Base-by-base conservation (phyloP, 2,113 vertebrate genomes). In the Channa argus region DNA sequence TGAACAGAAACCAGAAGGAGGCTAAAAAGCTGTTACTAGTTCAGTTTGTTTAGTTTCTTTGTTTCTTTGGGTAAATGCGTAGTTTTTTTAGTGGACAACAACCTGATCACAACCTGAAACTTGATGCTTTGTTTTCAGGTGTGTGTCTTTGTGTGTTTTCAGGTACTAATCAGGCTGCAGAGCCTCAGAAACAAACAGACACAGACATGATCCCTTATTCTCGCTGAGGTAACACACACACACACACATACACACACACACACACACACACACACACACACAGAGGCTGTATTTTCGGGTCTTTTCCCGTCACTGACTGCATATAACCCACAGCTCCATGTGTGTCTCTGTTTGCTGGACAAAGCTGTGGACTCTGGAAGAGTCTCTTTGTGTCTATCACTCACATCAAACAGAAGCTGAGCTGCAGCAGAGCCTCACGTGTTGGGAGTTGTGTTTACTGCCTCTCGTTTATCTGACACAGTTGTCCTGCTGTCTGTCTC, bases 311-410 rank as follows among this genome's bases (percentile, higher is more conserved):
- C 33, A 5, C 39, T 85, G 77, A 71, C 76, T 44, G 51, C 38
- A 44, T 14, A 77, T 77, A 64, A 74, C 77, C 82, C 67, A 64
- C 53, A 55, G 54, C 8, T 53, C 60, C 43, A 14, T 38, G 8
- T 65, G 58, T 72, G 69, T 59, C 50, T 66, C 54, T 39, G 38
- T 74, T 43, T 74, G 39, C 5, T 14, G 14, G 50, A 87, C 79
- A 88, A 79, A 86, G 83, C 73, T 36, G 60, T 14, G 12, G n/a
- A 37, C 76, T 85, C 88, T 85, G 54, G 88, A 90, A 88, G 56
- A 10, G 65, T 90, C 88, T 8, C 71, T 79, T 83, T 90, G 82
- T 88, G 74, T 77, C 37, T 1, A 1, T 58, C 51, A 6, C 36
- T 58, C 55, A 4, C 69, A 1, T 55, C 59, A 36, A 47, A 86